These are phyloP conservation scores for Meteorus cinctellus DNA, from an alignment of 2,888 invertebrate genomes.

Conservation along the genomic window DNA sequence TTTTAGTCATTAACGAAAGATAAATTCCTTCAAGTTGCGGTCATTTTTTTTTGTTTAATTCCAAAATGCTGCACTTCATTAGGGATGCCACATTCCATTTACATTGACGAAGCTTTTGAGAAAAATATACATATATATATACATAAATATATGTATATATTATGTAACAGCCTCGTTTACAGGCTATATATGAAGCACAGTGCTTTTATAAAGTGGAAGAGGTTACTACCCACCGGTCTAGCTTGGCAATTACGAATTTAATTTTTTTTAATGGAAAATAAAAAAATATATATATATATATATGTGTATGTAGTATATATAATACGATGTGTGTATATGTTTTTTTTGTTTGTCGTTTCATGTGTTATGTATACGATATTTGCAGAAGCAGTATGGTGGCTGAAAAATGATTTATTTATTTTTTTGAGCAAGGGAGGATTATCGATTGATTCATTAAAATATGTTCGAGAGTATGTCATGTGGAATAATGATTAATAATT, in stretches of 20 bases:
- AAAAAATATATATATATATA: conserved; percentile 36
- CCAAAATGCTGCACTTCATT: conserved; percentile 71
- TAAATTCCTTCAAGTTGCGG: conserved; percentile 28
- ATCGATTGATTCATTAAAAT: neutral
- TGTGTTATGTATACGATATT: conserved; percentile 52
- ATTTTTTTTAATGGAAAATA: conserved; percentile 20
- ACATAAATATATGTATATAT: conserved; percentile 39
- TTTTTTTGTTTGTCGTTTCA: conserved; percentile 31
- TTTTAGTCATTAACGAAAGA: conserved; percentile 33
- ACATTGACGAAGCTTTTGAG: conserved; percentile 73
- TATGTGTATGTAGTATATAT: conserved; percentile 36
- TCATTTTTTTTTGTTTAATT: conserved; percentile 44
- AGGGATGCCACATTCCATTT: conserved; percentile 73
- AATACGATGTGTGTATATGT: conserved; percentile 44
- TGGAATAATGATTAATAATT: no score
- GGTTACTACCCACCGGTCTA: conserved; percentile 60
- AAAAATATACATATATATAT: conserved; percentile 54
- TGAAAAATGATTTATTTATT: conserved; percentile 46
- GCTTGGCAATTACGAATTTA: conserved; percentile 53
- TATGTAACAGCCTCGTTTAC: conserved; percentile 49
- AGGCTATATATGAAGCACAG: conserved; percentile 61
- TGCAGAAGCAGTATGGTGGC: conserved; percentile 59
- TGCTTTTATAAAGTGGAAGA: conserved; percentile 64
- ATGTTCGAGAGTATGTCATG: no score
- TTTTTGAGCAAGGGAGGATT: conserved; percentile 24